phyloP scores from a whole-genome alignment of 2,797 vertebrate species.

The Arnoldichthys spilopterus region DNA sequence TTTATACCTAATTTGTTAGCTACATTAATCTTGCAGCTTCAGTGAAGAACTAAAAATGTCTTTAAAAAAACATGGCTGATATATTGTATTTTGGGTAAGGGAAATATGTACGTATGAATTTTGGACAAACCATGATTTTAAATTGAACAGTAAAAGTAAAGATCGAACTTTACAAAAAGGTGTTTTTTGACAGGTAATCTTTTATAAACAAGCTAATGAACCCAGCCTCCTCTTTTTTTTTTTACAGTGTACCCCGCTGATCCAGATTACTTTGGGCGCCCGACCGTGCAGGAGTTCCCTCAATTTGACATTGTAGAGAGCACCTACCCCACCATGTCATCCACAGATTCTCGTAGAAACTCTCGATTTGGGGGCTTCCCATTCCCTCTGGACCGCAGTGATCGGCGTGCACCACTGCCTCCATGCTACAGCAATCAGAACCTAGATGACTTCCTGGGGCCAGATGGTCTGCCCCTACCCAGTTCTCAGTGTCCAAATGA shows the following conservation, averaged over 20 bases:
- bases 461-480: conserved; percentile 77
- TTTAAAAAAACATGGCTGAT: too few species aligned
- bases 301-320: conserved; percentile 86
- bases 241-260: conserved; percentile 81
- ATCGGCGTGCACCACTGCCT: conserved; percentile 91
- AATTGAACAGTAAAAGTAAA: not conserved
- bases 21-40: not conserved
- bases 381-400: conserved; percentile 89
- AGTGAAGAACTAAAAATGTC: not conserved
- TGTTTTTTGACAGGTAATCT: not conserved
- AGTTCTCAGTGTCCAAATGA: conserved; percentile 88
- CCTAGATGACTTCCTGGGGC: conserved; percentile 91
- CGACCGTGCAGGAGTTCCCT: conserved; percentile 84
- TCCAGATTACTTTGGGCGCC: conserved; percentile 81
- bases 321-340: conserved; percentile 69
- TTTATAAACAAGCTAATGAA: not conserved
- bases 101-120: not conserved
- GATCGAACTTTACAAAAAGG: not conserved
- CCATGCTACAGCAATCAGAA: conserved; percentile 96
- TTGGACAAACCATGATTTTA: not conserved
- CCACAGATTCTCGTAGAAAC: conserved; percentile 76
- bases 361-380: conserved; percentile 92
- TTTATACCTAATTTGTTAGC: not conserved
- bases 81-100: not conserved
- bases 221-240: conserved; percentile 15